These are phyloP conservation scores for Habrosyne pyritoides DNA, from an alignment of 2,888 invertebrate genomes.

Conservation along the genomic window DNA sequence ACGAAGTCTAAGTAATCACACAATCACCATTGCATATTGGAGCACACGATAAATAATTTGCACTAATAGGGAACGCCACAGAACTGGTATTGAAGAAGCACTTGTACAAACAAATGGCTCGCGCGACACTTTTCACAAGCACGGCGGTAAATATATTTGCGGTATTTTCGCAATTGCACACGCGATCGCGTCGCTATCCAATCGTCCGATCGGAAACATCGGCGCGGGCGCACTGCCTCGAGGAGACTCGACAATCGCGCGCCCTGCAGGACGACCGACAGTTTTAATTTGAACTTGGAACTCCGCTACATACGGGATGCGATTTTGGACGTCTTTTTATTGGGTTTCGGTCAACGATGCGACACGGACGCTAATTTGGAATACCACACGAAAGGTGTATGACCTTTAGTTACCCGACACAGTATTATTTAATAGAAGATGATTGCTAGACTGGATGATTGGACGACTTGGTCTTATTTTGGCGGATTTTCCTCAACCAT, in stretches of 20 bases:
- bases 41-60: slow-evolving; percentile 15
- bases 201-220: slow-evolving; percentile 71
- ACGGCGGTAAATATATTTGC: slow-evolving; percentile 37
- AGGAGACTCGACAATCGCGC: slow-evolving; percentile 24
- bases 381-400: slow-evolving; percentile 56
- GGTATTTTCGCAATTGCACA: slow-evolving; percentile 53
- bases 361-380: slow-evolving; percentile 54
- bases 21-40: slow-evolving; percentile 35
- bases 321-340: slow-evolving; percentile 65
- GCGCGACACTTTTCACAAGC: slow-evolving; percentile 32
- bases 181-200: slow-evolving; percentile 50
- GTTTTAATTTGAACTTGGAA: slow-evolving; percentile 72
- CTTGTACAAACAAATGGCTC: slow-evolving; percentile 33
- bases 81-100: slow-evolving; percentile 21
- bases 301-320: slow-evolving; percentile 56
- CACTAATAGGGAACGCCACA: slow-evolving; percentile 17
- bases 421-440: slow-evolving; percentile 13
- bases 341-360: slow-evolving; percentile 53
- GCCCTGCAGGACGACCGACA: slow-evolving; percentile 45
- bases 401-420: slow-evolving; percentile 47
- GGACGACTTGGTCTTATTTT: not conserved
- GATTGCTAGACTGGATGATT: not conserved
- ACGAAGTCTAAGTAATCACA: slow-evolving; percentile 38
- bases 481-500: slow-evolving; percentile 3
- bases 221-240: slow-evolving; percentile 68